phyloP scores from a whole-genome alignment of 2,113 vertebrate species.

The Aegithalos caudatus region DNA sequence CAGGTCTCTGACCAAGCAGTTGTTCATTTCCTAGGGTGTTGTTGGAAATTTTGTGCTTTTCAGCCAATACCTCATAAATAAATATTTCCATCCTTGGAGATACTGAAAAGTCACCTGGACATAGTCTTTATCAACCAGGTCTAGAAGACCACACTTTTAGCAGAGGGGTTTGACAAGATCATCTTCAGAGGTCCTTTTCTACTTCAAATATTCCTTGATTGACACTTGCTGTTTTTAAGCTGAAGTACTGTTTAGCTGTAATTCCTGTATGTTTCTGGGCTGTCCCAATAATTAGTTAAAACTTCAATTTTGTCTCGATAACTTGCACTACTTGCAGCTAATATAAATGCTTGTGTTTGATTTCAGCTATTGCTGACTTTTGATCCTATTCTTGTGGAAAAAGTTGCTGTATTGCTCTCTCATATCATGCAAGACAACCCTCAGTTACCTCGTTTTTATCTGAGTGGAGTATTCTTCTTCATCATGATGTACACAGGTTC shows the following conservation, averaged over 20 bases:
- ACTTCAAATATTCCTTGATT: background rate
- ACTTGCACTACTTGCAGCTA: background rate
- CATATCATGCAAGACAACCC: constrained; percentile 98
- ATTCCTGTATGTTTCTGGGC: background rate
- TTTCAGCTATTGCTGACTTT: constrained; percentile 94
- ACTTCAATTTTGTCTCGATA: background rate
- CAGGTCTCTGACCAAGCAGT: background rate
- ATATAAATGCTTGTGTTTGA: background rate
- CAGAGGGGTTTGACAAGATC: rapidly evolving
- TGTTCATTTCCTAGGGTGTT: background rate
- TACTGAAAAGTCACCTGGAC: background rate
- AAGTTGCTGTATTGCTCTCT: constrained; percentile 89
- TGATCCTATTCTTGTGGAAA: constrained; percentile 98
- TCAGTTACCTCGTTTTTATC: constrained; percentile 94
- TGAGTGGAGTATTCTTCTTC: constrained; percentile 97
- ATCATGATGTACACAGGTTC: constrained; percentile 99
- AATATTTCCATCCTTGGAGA: background rate
- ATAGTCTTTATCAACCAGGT: background rate
- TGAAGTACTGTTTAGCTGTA: background rate
- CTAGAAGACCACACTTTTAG: background rate
- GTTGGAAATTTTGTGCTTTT: background rate
- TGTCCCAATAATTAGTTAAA: background rate
- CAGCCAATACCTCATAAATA: background rate
- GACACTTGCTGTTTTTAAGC: background rate
- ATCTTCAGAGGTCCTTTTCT: background rate